A percentile compares a stretch with the other conserved stretches of the same genome.
These are phyloP conservation scores for Phrynocephalus guinanensis DNA, from an alignment of 2,797 vertebrate genomes.

Conservation along the genomic window DNA sequence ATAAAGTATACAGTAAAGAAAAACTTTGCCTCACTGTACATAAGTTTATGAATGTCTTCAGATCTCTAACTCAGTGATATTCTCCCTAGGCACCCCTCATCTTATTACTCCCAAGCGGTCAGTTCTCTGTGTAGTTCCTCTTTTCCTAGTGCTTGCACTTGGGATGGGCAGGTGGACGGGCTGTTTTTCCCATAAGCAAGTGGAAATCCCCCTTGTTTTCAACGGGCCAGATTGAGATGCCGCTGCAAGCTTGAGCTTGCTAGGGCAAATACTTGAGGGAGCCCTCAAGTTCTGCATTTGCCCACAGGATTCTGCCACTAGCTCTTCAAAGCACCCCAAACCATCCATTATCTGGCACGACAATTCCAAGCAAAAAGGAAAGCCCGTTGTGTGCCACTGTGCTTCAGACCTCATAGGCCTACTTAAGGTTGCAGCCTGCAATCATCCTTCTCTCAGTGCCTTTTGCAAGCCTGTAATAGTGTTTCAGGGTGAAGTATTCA, in stretches of 20 bases:
- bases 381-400: neutral
- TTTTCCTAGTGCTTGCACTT: too few relatives aligned
- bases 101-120: too few relatives aligned
- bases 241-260: too few relatives aligned
- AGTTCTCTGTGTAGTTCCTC: too few relatives aligned
- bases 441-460: neutral
- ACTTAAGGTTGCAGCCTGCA: neutral
- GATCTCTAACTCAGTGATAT: neutral
- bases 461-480: neutral
- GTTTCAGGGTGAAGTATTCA: neutral
- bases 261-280: too few relatives aligned
- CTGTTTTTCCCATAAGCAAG: too few relatives aligned
- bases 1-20: neutral
- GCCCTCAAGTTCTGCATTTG: too few relatives aligned
- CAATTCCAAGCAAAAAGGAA: neutral
- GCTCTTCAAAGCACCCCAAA: neutral
- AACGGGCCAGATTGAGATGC: too few relatives aligned
- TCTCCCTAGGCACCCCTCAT: neutral
- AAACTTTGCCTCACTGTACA: neutral
- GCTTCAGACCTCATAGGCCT: too few relatives aligned
- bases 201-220: too few relatives aligned
- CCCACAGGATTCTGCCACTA: too few relatives aligned
- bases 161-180: too few relatives aligned
- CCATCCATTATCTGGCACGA: neutral
- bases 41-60: neutral